Percentiles rank a stretch among this genome's conserved stretches.
Evolutionary conservation across 1,140 invertebrate species (phyloP).

Genomic region (Neuroterus valhalla): DNA sequence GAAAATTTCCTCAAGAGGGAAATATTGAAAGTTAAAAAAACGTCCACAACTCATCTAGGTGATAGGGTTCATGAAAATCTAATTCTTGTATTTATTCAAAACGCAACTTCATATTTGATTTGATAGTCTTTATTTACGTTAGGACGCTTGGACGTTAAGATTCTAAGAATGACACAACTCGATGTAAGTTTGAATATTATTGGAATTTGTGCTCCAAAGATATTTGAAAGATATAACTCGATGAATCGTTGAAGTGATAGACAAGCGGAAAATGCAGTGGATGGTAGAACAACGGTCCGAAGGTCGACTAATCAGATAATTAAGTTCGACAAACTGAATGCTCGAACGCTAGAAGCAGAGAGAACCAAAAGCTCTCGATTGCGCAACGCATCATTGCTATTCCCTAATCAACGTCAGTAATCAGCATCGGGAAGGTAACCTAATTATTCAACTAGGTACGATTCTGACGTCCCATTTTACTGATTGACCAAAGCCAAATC

Average conservation of each 20-base stretch:
- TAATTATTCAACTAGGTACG: conserved; percentile 63
- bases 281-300: conserved; percentile 42
- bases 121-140: too few species aligned
- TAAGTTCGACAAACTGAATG: conserved; percentile 60
- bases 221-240: background rate
- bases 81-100: too few species aligned
- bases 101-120: too few species aligned
- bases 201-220: too few species aligned
- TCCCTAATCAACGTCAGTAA: conserved; percentile 71
- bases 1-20: background rate
- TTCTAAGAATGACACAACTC: too few species aligned
- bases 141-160: too few species aligned
- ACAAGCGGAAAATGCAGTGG: background rate
- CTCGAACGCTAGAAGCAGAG: conserved; percentile 50
- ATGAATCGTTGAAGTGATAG: background rate
- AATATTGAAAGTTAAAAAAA: background rate
- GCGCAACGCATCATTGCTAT: conserved; percentile 64
- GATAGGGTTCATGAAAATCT: too few species aligned
- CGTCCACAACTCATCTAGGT: too few species aligned
- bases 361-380: conserved; percentile 58
- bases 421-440: conserved; percentile 67
- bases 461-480: conserved; percentile 64
- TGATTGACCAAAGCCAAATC: conserved; percentile 62
- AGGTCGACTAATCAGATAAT: conserved; percentile 64
- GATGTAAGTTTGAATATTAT: too few species aligned